These are phyloP conservation scores for Octopus bimaculoides DNA, from an alignment of 1,140 invertebrate genomes.

Conservation along the genomic window DNA sequence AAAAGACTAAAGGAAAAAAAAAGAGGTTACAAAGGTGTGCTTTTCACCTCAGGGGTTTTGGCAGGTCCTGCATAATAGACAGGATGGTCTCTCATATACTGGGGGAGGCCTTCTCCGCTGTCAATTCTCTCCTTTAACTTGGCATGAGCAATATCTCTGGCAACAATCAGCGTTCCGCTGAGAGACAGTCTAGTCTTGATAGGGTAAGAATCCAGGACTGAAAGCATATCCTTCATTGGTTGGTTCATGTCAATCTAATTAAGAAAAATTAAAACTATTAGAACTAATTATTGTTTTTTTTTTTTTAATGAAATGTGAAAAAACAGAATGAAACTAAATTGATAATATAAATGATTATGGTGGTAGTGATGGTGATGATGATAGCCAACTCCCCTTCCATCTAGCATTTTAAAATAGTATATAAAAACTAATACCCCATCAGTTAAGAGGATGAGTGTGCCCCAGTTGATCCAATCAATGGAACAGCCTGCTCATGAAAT, in stretches of 20 bases:
- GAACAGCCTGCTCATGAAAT: too few relatives aligned
- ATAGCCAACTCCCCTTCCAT: too few relatives aligned
- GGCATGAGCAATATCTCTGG: slow-evolving; percentile 57
- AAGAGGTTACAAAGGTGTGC: background rate
- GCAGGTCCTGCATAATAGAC: slow-evolving; percentile 59
- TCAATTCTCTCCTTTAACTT: slow-evolving; percentile 56
- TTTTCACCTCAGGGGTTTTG: slow-evolving; percentile 53
- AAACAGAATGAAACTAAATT: too few relatives aligned
- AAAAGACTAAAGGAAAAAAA: too few relatives aligned
- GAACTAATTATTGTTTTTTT: background rate
- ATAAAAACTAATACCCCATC: too few relatives aligned
- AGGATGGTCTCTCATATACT: slow-evolving; percentile 57
- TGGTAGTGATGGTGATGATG: too few relatives aligned
- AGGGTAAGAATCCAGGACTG: slow-evolving; percentile 45
- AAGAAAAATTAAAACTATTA: background rate
- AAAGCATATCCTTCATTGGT: slow-evolving; percentile 51
- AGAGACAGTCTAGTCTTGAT: slow-evolving; percentile 54
- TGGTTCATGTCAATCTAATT: slow-evolving; percentile 51
- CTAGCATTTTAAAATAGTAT: too few relatives aligned
- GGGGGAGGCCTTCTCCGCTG: slow-evolving; percentile 50
- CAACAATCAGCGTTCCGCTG: slow-evolving; percentile 55
- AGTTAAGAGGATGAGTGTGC: too few relatives aligned
- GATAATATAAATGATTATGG: too few relatives aligned
- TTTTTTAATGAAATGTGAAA: too few relatives aligned
- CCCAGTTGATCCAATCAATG: too few relatives aligned